These are phyloP conservation scores for Helogale parvula DNA, from an alignment of 2,113 vertebrate species.

Conservation along the genomic window DNA sequence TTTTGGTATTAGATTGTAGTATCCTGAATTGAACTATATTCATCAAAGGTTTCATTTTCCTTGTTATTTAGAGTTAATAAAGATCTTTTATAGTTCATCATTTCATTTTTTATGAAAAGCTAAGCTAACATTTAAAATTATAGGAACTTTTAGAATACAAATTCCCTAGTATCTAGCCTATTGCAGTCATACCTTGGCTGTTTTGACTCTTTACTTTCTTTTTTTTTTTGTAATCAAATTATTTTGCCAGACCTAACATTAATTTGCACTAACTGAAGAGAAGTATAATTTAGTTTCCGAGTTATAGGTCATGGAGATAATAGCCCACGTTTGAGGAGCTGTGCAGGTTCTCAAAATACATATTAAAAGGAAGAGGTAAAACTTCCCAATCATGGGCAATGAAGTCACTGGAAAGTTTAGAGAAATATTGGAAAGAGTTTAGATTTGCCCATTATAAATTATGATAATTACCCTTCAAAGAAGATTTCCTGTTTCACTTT, in stretches of 20 bases:
- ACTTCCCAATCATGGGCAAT: not conserved
- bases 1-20: not conserved
- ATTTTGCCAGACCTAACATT: not conserved
- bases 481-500: conserved; percentile 71
- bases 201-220: not conserved
- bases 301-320: not conserved
- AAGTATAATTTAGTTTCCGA: conserved; percentile 35
- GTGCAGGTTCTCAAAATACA: not conserved
- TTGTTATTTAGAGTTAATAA: conserved; percentile 26
- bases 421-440: conserved; percentile 66
- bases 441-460: conserved; percentile 70
- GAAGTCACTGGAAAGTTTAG: conserved; percentile 59
- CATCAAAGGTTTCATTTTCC: conserved; percentile 18
- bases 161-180: not conserved
- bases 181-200: not conserved
- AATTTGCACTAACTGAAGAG: not conserved
- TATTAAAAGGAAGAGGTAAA: not conserved
- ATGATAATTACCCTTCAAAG: conserved; percentile 73
- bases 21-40: not conserved
- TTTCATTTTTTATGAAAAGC: not conserved
- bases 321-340: not conserved
- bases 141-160: conserved; percentile 35
- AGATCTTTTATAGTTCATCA: not conserved
- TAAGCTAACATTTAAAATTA: conserved; percentile 3
- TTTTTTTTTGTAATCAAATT: not conserved